These are phyloP conservation scores for Hippopotamyrus pictus DNA, from an alignment of 2,797 vertebrate species.

Conservation along the genomic window DNA sequence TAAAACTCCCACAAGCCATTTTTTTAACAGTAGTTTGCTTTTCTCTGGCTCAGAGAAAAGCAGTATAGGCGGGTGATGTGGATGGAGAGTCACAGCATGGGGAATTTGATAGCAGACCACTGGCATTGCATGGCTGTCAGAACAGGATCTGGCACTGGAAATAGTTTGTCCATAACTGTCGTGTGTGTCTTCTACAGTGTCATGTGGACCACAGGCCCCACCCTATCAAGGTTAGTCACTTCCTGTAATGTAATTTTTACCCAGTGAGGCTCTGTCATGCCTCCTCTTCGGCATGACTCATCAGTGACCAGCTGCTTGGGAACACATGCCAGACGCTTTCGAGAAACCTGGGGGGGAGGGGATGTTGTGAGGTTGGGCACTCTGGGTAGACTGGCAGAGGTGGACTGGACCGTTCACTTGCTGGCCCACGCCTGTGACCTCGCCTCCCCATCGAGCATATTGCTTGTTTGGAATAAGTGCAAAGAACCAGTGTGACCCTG, in stretches of 20 bases:
- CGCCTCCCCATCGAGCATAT: neutral
- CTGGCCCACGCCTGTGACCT: neutral
- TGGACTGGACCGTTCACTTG: neutral
- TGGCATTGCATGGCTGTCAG: neutral
- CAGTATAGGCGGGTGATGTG: neutral
- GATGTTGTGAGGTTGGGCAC: neutral
- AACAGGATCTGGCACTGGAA: neutral
- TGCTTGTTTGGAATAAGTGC: neutral
- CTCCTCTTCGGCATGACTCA: neutral
- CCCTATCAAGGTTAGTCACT: neutral
- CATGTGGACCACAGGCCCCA: neutral
- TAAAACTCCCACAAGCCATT: neutral
- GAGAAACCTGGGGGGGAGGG: neutral
- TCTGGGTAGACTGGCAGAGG: neutral
- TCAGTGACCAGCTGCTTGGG: neutral
- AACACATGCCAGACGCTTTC: neutral
- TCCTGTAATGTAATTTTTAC: neutral
- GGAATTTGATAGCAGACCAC: neutral
- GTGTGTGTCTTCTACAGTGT: neutral
- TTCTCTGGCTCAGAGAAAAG: neutral
- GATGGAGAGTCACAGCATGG: neutral
- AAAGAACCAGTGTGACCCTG: neutral
- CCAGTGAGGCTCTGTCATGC: neutral
- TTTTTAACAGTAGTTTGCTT: neutral
- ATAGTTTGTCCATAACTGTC: neutral